phyloP scores from a whole-genome alignment of 1,140 invertebrate genomes.

The Diplogasteroides magnus region DNA sequence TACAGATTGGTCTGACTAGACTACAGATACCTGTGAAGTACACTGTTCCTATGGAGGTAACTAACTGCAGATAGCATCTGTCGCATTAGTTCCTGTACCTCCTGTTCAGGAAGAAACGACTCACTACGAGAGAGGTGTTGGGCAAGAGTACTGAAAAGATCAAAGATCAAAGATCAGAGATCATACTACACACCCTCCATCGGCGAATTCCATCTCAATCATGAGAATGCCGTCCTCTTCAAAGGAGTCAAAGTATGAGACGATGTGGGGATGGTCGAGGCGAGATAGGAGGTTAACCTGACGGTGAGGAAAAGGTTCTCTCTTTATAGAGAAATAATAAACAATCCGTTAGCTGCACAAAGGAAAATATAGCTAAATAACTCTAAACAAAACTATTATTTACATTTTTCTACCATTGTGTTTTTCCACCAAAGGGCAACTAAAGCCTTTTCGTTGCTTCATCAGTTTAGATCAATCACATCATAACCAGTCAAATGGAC shows the following conservation, averaged over 20 bases:
- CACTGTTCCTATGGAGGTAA: conserved; percentile 70
- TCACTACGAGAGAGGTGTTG: conserved; percentile 64
- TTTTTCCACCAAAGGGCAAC: no score
- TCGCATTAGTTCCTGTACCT: conserved; percentile 66
- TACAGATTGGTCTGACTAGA: no score
- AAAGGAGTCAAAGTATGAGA: conserved; percentile 71
- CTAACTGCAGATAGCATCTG: conserved; percentile 69
- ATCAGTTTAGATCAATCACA: not conserved
- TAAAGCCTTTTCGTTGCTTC: no score
- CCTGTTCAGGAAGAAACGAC: conserved; percentile 61
- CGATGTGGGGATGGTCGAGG: conserved; percentile 71
- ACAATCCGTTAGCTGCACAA: no score
- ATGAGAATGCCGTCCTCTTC: conserved; percentile 69
- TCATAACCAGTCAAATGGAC: not conserved
- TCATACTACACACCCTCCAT: conserved; percentile 61
- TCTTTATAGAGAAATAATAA: not conserved
- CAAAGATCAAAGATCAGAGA: conserved; percentile 7
- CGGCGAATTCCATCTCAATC: conserved; percentile 77
- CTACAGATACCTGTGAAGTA: conserved; percentile 67
- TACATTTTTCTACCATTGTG: no score
- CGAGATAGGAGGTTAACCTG: conserved; percentile 66
- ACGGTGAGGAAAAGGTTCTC: not conserved
- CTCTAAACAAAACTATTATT: no score
- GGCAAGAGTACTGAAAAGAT: conserved; percentile 62
- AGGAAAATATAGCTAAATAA: no score